Evolutionary conservation across 2,113 vertebrate species (phyloP).

Genomic region (Pachyramphus minor): DNA sequence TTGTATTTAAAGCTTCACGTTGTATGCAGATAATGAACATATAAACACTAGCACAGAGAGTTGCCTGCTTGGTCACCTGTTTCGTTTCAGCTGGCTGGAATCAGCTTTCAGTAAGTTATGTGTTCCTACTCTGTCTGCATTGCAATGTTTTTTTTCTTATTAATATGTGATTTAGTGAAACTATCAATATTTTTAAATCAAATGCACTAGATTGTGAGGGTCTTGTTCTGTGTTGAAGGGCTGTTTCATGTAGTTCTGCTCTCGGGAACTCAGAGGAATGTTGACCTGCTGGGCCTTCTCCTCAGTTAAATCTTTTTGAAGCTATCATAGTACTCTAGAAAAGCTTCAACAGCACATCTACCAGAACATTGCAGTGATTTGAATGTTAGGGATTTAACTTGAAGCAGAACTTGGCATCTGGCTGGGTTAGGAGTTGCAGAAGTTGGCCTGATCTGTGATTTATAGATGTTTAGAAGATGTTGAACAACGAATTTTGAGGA

Average conservation of each 20-base stretch:
- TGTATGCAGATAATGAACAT: neutral
- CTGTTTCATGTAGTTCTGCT: neutral
- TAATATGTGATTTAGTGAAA: rapidly evolving
- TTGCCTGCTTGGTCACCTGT: neutral
- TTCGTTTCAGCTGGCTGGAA: neutral
- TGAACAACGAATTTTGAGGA: neutral
- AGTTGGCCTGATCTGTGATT: neutral
- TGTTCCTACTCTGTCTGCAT: neutral
- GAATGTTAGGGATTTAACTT: neutral
- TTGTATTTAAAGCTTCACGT: neutral
- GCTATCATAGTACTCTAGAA: neutral
- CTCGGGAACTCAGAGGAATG: rapidly evolving
- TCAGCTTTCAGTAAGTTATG: neutral
- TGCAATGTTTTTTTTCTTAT: neutral
- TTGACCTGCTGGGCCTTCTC: neutral
- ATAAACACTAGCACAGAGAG: neutral
- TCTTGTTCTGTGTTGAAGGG: neutral
- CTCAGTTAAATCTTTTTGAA: neutral
- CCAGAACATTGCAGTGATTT: neutral
- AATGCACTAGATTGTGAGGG: neutral
- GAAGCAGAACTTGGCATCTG: neutral
- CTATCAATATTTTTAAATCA: neutral
- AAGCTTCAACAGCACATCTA: rapidly evolving
- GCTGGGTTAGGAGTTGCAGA: neutral
- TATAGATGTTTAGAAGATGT: neutral